Base-by-base conservation (phyloP, 2,888 invertebrate species). In the Apeira syringaria region DNA sequence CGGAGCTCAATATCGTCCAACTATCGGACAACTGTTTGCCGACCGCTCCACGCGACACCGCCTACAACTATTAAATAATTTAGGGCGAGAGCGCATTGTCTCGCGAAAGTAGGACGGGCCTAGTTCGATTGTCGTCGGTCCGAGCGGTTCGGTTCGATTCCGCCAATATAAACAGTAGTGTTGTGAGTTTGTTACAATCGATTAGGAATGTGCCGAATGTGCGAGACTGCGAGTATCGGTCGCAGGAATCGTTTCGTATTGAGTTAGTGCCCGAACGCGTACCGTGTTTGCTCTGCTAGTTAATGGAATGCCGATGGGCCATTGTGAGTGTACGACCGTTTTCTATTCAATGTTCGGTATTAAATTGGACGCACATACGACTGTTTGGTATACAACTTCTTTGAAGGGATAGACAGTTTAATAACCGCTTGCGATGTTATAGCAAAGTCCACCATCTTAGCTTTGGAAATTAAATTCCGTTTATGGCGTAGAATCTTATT, bases 251-350 rank as follows among this genome's bases (percentile, higher is more conserved):
- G 80, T 74, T 75, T 72, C 72, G 76, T 75, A 77, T 80, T 78
- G 77, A 77, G 73, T 75, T 79, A 81, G 71, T 67, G 68, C 68
- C 74, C 68, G 76, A 72, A 78, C 76, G 79, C 75, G 77, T 74
- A 73, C 72, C 69, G 68, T 86, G 80, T 87, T 85, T 86, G 79
- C 76, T 68, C 72, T 76, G 64, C 75, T 81, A 78, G 84, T 86
- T 85, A 87, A 87, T 87, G 81, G 87, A 84, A 87, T 80, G 71
- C 80, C 81, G 79, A 81, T 80, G 74, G 83, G 68, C 79, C 65
- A 84, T 83, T 84, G 84, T 80, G 73, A 74, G 64, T 73, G 68
- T 61, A 66, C 61, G 66, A 69, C 74, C 79, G 83, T 78, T 82
- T 81, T 78, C 84, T 76, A 80, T 82, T 80, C 79, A 81, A 72